These are phyloP conservation scores for Nephrotoma appendiculata DNA, from an alignment of 2,888 invertebrate species.

Conservation along the genomic window DNA sequence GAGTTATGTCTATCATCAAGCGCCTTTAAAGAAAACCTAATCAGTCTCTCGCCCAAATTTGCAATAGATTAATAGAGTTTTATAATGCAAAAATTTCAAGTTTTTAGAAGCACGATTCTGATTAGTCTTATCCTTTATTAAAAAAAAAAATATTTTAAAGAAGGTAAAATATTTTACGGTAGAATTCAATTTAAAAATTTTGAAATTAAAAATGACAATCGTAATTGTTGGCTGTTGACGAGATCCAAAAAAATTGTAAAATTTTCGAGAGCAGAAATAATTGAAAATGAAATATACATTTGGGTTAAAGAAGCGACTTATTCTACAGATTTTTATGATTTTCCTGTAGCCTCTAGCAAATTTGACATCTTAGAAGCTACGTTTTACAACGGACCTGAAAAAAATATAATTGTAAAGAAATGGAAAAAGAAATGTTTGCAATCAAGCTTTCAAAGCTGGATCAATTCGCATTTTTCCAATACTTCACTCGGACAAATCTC, in stretches of 20 bases:
- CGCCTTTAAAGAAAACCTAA: slow-evolving; percentile 10
- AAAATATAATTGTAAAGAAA: no score
- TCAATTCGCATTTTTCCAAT: no score
- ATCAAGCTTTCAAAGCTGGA: no score
- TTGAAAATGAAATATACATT: not conserved
- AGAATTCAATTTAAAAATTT: not conserved
- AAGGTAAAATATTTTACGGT: not conserved
- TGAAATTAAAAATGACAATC: not conserved
- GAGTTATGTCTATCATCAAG: slow-evolving; percentile 13
- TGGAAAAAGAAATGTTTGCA: no score
- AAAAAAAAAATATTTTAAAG: not conserved
- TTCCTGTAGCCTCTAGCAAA: not conserved
- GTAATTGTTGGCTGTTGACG: not conserved
- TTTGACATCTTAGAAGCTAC: not conserved
- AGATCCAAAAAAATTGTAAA: not conserved
- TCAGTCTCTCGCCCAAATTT: slow-evolving; percentile 14
- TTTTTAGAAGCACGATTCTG: not conserved
- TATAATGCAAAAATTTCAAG: not conserved
- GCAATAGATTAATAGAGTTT: slow-evolving; percentile 11
- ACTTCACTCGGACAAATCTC: no score
- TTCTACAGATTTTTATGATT: not conserved
- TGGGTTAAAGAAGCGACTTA: not conserved
- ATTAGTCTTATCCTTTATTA: not conserved
- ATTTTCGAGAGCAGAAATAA: not conserved
- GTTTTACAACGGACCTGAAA: no score